Base-by-base conservation (phyloP, 2,888 invertebrate genomes). In the Netelia melanura region DNA sequence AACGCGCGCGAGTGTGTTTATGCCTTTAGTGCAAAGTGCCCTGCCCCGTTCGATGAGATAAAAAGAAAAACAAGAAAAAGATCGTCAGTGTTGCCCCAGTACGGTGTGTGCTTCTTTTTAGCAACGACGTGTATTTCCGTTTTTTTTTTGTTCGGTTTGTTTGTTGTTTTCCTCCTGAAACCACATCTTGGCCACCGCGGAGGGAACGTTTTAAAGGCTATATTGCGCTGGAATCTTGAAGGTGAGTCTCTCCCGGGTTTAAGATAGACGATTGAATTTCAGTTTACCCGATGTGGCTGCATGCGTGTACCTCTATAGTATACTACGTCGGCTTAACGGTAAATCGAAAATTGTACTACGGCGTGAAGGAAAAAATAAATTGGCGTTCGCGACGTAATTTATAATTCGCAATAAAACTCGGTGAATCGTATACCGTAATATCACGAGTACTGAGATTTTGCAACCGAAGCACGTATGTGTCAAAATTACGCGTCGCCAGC, bases 1-100 rank as follows among this genome's bases (percentile, higher is more conserved):
- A 89, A 89, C 89, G 89, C 86, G 87, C 89, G 89, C 85, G 86
- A 89, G 88, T 90, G 84, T 90, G 90, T 92, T 91, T 91, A 91
- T 87, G 88, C 88, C 89, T 88, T 88, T 81, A 81, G 86, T 87
- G 87, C 83, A 85, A 80, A 84, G 84, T 83, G 85, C 86, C 86
- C 85, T 85, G 85, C 87, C 88, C 80, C 86, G 81, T 78, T 86
- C 84, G 82, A 62, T 56, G 67, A 79, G 80, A 76, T 72, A 68
- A 72, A 76, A 72, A 72, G 25, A 76, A 78, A 11, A 25, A 62
- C 75, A 52, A 72, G 17, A 76, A 62, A 74, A 61, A 23, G 8
- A 2, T 56, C 48, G 30, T 71, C 38, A 52, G 83, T 79, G 74
- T 79, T 54, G 58, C 14, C 10, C 62, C 54, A 30, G 56, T 71